These are phyloP conservation scores for Hirtodrosophila confusa DNA, from an alignment of 2,888 invertebrate species.

Conservation along the genomic window DNA sequence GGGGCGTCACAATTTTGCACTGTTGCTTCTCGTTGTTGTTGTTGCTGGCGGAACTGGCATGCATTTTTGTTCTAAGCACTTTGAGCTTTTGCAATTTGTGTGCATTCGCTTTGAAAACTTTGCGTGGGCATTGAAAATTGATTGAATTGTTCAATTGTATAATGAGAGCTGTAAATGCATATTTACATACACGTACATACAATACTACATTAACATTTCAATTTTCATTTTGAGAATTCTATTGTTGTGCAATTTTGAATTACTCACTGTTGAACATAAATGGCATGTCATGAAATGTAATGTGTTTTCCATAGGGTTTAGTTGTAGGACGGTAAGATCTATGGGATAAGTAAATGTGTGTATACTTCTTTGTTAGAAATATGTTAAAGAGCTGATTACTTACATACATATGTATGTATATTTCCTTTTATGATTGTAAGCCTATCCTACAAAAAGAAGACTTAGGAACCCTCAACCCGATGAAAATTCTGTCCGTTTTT, in stretches of 20 bases:
- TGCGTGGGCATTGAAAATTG: slow-evolving; percentile 45
- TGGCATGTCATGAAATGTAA: neutral
- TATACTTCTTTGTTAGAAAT: too few species aligned
- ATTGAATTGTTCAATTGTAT: slow-evolving; percentile 49
- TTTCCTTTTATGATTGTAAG: too few species aligned
- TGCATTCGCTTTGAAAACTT: slow-evolving; percentile 41
- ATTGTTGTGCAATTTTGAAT: slow-evolving; percentile 4
- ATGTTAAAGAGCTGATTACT: too few species aligned
- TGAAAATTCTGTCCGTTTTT: too few species aligned
- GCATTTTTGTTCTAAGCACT: slow-evolving; percentile 53
- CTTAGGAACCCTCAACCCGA: too few species aligned
- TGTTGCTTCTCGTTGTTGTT: slow-evolving; percentile 37
- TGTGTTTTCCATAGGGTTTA: too few species aligned
- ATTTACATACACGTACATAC: slow-evolving; percentile 24
- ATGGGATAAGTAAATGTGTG: too few species aligned
- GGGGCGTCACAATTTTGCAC: slow-evolving; percentile 66
- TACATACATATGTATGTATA: too few species aligned
- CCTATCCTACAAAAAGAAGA: too few species aligned
- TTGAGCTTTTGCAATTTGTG: slow-evolving; percentile 54
- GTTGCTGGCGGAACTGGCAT: slow-evolving; percentile 30
- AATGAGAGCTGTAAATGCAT: slow-evolving; percentile 31
- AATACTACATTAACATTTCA: slow-evolving; percentile 6
- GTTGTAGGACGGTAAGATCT: neutral
- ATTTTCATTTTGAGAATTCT: slow-evolving; percentile 12
- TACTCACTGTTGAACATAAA: neutral